Evolutionary conservation across 2,113 vertebrate species (phyloP), one percentile per base, ranked within the genome.

Genomic region (Odobenus rosmarus): DNA sequence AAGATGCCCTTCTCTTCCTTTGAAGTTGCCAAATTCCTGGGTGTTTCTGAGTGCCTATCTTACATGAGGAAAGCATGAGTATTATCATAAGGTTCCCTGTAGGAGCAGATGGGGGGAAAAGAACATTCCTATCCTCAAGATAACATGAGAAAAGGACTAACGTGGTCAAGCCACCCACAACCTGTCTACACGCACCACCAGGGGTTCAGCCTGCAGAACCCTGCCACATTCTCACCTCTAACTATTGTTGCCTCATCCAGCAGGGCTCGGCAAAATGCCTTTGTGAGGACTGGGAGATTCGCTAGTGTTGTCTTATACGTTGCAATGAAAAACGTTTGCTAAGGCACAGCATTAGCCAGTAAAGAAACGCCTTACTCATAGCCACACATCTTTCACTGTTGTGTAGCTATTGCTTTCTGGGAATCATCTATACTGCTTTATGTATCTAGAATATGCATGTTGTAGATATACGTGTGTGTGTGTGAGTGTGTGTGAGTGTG

Each of bases 181-280:
- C 85, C 82, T 82, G 53, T 97, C 69, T 72, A 55, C 39, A 82
- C 79, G 77, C 80, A 88, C 55, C 42, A 46, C 81, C 88, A 83
- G 86, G 85, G 95, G 69, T 74, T 92, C 93, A 72, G 97, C 96
- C 97, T 95, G 90, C 96, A 59, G 4, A 98, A 97, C 69, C 96
- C 98, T 86, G 87, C 90, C 89, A 7, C 4, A 59, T 92, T 55
- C 92, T 86, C 89, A 90, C 88, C 67, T 97, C 98, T 57, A 49
- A 61, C 64, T 79, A 92, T 85, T 91, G 97, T 96, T 96, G 95
- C 94, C 96, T 96, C 92, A 96, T 97, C 95, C 98, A 94, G 96
- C 95, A 98, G 97, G 97, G 98, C 98, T 98, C 98, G 98, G 93
- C 97, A 98, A 98, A 98, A 98, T 94, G 97, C 97, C 97, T 95